Evolutionary conservation across 2,113 vertebrate species (phyloP), one percentile per base, ranked within the genome.

Genomic region (Rhinolophus sinicus): DNA sequence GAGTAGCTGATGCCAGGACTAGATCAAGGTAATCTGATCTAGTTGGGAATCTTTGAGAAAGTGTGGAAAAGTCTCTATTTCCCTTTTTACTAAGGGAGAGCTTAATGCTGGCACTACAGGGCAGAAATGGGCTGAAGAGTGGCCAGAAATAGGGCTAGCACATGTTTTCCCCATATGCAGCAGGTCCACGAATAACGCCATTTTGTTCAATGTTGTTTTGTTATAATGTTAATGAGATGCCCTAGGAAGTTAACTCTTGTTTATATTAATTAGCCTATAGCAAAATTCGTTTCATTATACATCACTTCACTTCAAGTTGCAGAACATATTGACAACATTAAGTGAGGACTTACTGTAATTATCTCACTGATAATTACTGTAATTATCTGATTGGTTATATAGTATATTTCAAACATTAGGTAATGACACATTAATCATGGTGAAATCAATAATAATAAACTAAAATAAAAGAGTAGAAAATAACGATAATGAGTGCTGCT

Each of bases 361-460:
- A 28, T 72, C 44, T 96, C 50, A 64, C 24, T 64, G 28, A 64
- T 26, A 64, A 22, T 30, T 82, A 44, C 58, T 62, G 4, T 62
- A 50, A 95, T 22, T 85, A 28, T 72, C 38, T 96, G 47, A 64
- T 30, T 64, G 28, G 12, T 52, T 76, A 21, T 76, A 15, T 11
- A 77, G 50, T 24, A 50, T 50, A 77, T 89, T 96, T 58, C 56
- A 86, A 86, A 86, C 35, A 14, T 72, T 35, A 96, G 26, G 30
- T 92, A 58, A 87, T 78, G 30, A 62, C 5, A 33, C 18, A 12
- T 92, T 87, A 94, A 81, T 40, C 40, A 35, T 81, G 26, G 54
- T 2, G 14, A 97, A 95, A 86, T 94, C 76, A 77, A 15, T 35
- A 84, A 50, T 50, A 67, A 94, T 92, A 93, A 88, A 94, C 16